Conservation (phyloP, 2,113 vertebrate genomes). For the Cyphomyrus discorhynchus region DNA sequence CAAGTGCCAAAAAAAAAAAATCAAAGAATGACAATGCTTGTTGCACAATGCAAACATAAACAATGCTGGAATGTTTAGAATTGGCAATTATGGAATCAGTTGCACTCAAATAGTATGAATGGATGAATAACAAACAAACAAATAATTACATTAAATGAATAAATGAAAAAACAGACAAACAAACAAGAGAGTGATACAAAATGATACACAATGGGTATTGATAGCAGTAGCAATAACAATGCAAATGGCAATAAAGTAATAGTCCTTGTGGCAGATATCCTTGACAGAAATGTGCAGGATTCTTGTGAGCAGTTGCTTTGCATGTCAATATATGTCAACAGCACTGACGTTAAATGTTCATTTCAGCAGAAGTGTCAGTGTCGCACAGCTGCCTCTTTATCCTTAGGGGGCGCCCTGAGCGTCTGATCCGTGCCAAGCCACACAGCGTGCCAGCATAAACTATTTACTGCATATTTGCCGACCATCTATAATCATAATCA, state of each 20-base stretch:
- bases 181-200: not conserved
- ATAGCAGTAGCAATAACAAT: not conserved
- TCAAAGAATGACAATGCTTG: not conserved
- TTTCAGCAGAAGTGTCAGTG: not conserved
- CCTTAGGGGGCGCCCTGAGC: not conserved
- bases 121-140: not conserved
- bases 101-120: not conserved
- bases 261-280: not conserved
- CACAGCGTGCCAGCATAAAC: not conserved
- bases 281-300: not conserved
- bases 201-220: not conserved
- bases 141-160: not conserved
- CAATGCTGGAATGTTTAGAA: not conserved
- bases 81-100: not conserved
- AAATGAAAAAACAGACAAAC: not conserved
- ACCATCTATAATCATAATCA: not conserved
- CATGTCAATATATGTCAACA: conserved; percentile 2
- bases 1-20: not conserved
- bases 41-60: not conserved
- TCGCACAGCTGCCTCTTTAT: not conserved
- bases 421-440: not conserved
- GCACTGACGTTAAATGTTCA: not conserved
- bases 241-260: not conserved
- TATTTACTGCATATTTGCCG: not conserved
- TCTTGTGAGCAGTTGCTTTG: not conserved